Evolutionary conservation across 2,888 invertebrate genomes (phyloP), one percentile per base, ranked within the genome.

Genomic region (Malthinus seriepunctatus): DNA sequence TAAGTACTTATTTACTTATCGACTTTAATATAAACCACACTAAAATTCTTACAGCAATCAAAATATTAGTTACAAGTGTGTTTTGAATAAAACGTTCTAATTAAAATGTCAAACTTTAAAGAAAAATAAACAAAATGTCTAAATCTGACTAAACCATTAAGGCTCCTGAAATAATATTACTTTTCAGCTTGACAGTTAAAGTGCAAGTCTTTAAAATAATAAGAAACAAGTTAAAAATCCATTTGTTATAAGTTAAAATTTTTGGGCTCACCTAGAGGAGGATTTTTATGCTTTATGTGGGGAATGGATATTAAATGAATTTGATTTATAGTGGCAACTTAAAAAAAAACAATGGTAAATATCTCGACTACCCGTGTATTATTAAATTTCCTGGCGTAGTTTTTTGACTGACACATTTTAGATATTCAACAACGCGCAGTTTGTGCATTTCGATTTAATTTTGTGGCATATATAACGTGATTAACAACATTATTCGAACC

Each of bases 291-390:
- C 48, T 52, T 44, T 44, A 47, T 47, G 51, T 60, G 56, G 49
- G 58, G 58, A 54, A 55, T 49, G 54, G 65, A 63, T 65, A 67
- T 67, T 65, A 67, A 65, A 65, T 64, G 65, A 58, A 59, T 33
- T 50, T 67, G 67, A 67, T 67, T 66, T 67, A 66, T 62, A 50
- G 53, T 49, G 39, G 46, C 12, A 51, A 60, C 53, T 63, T 66
- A 60, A 48, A 62, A 67, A 67, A 67, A 64, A 65, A 65, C 64
- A 64, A 63, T 65, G 62, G 62, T 23, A 62, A 64, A 64, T 63
- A 64, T 59, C 32, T 34, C 37, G 37, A 32, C 31, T 38, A n/a
- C 14, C 33, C 48, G 11, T 48, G 23, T 34, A 31, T 48, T 48
- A 42, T 42, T 42, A 42, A 42, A 42, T 42, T 42, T 42, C 39